These are phyloP conservation scores for Abrostola triplasia DNA, from an alignment of 2,888 invertebrate species.

Conservation along the genomic window DNA sequence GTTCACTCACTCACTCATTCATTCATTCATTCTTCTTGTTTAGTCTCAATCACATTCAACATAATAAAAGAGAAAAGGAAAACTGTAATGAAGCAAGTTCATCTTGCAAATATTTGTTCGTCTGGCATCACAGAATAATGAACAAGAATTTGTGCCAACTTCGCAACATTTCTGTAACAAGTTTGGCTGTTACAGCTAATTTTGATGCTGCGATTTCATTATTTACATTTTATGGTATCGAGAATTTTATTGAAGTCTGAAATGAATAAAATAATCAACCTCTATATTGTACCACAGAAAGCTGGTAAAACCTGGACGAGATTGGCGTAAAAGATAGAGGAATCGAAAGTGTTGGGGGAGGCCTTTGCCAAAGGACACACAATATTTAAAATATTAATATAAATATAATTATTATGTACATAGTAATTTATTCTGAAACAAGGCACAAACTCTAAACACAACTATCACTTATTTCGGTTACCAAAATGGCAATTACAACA, in stretches of 20 bases:
- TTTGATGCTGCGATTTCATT: slow-evolving; percentile 62
- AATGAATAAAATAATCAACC: neutral
- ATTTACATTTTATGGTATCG: slow-evolving; percentile 33
- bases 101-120: slow-evolving; percentile 80
- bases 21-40: slow-evolving; percentile 79
- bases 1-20: slow-evolving; percentile 62
- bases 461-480: no score
- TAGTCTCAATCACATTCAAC: slow-evolving; percentile 81
- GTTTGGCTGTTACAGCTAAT: slow-evolving; percentile 65
- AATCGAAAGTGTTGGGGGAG: no score
- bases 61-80: slow-evolving; percentile 81
- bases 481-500: no score
- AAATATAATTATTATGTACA: no score
- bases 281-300: no score
- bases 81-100: slow-evolving; percentile 81
- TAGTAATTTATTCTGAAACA: no score
- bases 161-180: slow-evolving; percentile 54
- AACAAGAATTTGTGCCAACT: slow-evolving; percentile 60
- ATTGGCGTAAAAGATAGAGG: no score
- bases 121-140: slow-evolving; percentile 71
- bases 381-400: no score
- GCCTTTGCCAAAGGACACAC: no score
- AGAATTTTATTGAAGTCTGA: slow-evolving; percentile 26
- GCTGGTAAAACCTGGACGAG: no score
- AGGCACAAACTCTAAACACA: no score